These are phyloP conservation scores for Ptilodon capucinus DNA, from an alignment of 2,888 invertebrate species.

Conservation along the genomic window DNA sequence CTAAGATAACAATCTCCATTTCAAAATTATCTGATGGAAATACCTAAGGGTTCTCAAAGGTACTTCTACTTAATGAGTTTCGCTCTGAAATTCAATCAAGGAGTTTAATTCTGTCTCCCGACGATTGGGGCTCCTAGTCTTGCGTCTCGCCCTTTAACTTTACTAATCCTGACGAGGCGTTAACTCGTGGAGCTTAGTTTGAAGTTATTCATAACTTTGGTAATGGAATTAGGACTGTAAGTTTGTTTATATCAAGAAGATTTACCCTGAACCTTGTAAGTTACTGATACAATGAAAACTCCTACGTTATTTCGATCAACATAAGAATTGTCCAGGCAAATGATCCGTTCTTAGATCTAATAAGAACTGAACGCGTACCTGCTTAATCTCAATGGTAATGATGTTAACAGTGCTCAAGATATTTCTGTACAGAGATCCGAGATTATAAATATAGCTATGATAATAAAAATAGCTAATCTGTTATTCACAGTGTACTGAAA, in stretches of 20 bases:
- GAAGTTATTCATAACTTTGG: constrained; percentile 18
- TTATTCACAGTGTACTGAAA: constrained; percentile 15
- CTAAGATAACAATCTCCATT: neutral
- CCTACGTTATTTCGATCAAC: too few relatives aligned
- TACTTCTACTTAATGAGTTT: constrained; percentile 30
- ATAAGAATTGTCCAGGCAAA: too few relatives aligned
- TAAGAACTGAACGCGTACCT: neutral
- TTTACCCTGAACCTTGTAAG: too few relatives aligned
- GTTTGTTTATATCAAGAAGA: neutral
- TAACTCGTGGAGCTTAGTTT: constrained; percentile 13
- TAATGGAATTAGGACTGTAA: neutral
- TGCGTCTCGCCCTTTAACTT: constrained; percentile 24
- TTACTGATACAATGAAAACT: too few relatives aligned
- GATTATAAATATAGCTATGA: too few relatives aligned
- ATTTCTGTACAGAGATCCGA: constrained; percentile 7
- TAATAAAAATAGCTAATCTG: constrained; percentile 20
- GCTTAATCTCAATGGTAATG: neutral
- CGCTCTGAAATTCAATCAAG: constrained; percentile 41
- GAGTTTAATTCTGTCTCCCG: constrained; percentile 26
- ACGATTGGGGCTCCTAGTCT: constrained; percentile 8
- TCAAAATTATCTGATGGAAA: neutral
- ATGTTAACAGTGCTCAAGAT: constrained; percentile 7
- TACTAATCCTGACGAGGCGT: constrained; percentile 26
- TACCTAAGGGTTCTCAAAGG: neutral
- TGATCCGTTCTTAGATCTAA: neutral